These are phyloP conservation scores for Microcebus tavaratra DNA, from an alignment of 2,113 vertebrate species.

Conservation along the genomic window DNA sequence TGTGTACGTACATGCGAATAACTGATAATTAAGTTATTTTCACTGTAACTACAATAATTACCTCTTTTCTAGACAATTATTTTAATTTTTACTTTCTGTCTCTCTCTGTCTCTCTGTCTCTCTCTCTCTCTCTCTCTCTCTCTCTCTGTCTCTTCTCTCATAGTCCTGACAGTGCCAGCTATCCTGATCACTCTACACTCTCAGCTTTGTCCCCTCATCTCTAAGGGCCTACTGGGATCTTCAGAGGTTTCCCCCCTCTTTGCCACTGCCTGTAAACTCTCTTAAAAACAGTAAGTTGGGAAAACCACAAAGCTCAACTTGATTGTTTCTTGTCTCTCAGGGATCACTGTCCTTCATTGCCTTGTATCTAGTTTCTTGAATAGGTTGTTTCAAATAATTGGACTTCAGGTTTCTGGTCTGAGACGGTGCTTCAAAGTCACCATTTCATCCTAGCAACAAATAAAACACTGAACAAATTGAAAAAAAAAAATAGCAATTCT, in stretches of 20 bases:
- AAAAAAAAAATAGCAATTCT: not conserved
- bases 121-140: not conserved
- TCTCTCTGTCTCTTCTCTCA: not conserved
- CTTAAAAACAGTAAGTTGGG: not conserved
- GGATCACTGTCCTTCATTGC: not conserved
- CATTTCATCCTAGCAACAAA: not conserved
- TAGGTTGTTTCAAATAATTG: not conserved
- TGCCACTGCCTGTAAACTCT: not conserved
- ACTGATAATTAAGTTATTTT: not conserved
- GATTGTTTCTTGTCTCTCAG: not conserved
- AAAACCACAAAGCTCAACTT: not conserved
- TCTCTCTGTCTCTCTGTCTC: not conserved
- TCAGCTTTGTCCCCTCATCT: not conserved
- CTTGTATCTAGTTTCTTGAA: not conserved
- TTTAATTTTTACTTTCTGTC: not conserved
- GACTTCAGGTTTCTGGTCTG: not conserved
- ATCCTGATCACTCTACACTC: not conserved
- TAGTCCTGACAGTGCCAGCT: not conserved
- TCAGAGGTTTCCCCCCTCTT: not conserved
- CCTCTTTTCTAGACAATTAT: not conserved
- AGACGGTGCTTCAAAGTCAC: not conserved
- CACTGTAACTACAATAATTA: not conserved
- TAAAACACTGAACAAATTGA: not conserved
- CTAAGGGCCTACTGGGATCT: not conserved
- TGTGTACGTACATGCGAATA: not conserved